These are phyloP conservation scores for Atethmia centrago DNA, from an alignment of 2,888 invertebrate genomes.

Conservation along the genomic window DNA sequence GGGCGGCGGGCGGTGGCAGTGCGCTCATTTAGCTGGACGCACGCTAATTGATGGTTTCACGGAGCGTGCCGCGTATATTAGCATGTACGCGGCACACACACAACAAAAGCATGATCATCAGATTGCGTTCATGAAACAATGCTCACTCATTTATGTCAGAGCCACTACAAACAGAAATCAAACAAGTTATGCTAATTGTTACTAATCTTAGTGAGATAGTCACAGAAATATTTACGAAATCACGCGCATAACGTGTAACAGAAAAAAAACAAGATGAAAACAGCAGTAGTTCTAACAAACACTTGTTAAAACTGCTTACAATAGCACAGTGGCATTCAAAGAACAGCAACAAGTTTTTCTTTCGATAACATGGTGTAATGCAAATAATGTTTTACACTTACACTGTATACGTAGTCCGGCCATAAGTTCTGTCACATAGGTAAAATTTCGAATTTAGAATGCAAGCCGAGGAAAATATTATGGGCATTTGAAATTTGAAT, in stretches of 20 bases:
- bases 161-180: slow-evolving; percentile 11
- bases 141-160: slow-evolving; percentile 12
- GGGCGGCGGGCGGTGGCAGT: not conserved
- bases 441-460: no score
- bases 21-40: slow-evolving; percentile 21
- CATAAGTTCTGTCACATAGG: no score
- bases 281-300: no score
- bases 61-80: slow-evolving; percentile 13
- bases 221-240: not conserved
- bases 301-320: not conserved
- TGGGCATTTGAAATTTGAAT: no score
- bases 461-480: no score
- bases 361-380: not conserved
- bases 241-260: not conserved
- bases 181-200: slow-evolving; percentile 15
- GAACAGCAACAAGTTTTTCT: not conserved
- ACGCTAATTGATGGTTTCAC: slow-evolving; percentile 57
- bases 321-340: not conserved
- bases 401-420: no score
- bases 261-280: not conserved
- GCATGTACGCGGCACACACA: slow-evolving; percentile 20
- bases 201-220: slow-evolving; percentile 2
- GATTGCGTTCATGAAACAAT: slow-evolving; percentile 1
- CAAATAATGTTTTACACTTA: not conserved
- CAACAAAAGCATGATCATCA: not conserved